Percentiles rank a stretch among this genome's conserved stretches.
Conservation (phyloP, 2,888 invertebrate species). For the Eurytoma adleriae region DNA sequence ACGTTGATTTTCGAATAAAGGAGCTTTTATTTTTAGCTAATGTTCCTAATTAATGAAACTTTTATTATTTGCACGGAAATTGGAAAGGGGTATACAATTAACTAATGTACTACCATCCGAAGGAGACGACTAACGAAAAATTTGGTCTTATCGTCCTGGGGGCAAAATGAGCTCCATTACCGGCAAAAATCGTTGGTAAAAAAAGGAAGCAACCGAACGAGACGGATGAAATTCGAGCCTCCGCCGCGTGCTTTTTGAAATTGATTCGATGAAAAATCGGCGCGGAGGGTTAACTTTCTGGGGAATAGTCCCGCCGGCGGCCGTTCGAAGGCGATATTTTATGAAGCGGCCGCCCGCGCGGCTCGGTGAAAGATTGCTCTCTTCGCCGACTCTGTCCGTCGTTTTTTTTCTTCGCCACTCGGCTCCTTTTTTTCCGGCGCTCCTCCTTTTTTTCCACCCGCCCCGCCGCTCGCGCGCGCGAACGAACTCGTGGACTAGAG, state of each 20-base stretch:
- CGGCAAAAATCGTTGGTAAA: not conserved
- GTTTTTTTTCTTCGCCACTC: slow-evolving; percentile 5
- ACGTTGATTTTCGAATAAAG: not conserved
- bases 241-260: slow-evolving; percentile 25
- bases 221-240: not conserved
- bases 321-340: slow-evolving; percentile 46
- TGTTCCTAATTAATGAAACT: too few relatives aligned
- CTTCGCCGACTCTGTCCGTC: slow-evolving; percentile 5
- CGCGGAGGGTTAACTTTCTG: slow-evolving; percentile 47
- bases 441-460: not conserved
- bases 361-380: slow-evolving; percentile 51
- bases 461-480: not conserved
- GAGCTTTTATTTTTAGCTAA: not conserved
- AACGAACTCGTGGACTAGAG: not conserved
- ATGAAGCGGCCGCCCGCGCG: slow-evolving; percentile 26
- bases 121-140: too few relatives aligned
- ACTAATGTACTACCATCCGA: too few relatives aligned
- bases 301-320: slow-evolving; percentile 26
- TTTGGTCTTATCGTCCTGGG: too few relatives aligned
- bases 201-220: not conserved
- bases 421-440: not conserved
- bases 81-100: too few relatives aligned
- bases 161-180: too few relatives aligned
- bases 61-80: too few relatives aligned
- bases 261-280: slow-evolving; percentile 56